These are phyloP conservation scores for Anas flavirostris DNA, from an alignment of 2,797 vertebrate species.

Conservation along the genomic window DNA sequence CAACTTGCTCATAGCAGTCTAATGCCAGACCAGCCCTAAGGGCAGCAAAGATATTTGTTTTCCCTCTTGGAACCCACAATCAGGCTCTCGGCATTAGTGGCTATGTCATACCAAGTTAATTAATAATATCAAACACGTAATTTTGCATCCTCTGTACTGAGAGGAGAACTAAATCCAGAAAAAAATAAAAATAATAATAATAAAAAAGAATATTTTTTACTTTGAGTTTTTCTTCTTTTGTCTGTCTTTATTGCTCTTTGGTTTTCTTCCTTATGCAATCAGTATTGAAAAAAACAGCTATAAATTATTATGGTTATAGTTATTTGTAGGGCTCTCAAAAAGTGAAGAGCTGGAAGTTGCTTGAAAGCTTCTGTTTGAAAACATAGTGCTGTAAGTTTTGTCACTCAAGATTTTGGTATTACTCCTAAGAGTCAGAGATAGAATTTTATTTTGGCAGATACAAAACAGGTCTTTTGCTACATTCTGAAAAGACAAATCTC, in stretches of 20 bases:
- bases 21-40: slow-evolving; percentile 75
- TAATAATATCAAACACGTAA: slow-evolving; percentile 71
- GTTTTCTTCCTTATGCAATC: not conserved
- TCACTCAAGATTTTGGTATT: not conserved
- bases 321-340: not conserved
- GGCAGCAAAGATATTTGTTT: slow-evolving; percentile 82
- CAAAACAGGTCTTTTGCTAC: not conserved
- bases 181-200: not conserved
- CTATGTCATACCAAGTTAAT: slow-evolving; percentile 73
- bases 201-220: not conserved
- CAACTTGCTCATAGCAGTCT: slow-evolving; percentile 78
- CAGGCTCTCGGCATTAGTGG: slow-evolving; percentile 63
- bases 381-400: not conserved
- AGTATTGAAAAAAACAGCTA: not conserved
- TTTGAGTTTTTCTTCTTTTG: not conserved
- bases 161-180: slow-evolving; percentile 73
- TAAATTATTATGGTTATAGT: not conserved
- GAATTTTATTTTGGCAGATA: not conserved
- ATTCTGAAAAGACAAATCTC: not conserved
- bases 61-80: slow-evolving; percentile 53
- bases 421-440: not conserved
- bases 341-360: not conserved
- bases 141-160: slow-evolving; percentile 58
- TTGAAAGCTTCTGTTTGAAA: not conserved
- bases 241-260: not conserved